Conservation (phyloP, 2,113 vertebrate genomes). For the Tautogolabrus adspersus region DNA sequence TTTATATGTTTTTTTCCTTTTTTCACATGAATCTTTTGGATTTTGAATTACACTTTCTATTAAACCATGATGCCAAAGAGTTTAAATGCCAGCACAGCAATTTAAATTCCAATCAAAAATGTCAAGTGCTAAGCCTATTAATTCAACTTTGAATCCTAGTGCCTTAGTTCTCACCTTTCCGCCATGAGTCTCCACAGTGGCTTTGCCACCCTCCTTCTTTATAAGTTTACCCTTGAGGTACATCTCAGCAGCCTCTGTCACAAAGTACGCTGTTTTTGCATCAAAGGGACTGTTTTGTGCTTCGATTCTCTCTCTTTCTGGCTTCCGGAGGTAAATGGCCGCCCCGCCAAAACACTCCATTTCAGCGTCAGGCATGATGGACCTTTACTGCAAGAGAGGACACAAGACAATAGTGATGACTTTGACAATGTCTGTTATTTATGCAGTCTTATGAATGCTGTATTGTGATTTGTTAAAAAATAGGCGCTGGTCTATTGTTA, state of each 20-base stretch:
- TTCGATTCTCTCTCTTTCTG: constrained; percentile 89
- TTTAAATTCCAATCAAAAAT: not conserved
- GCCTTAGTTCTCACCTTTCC: constrained; percentile 81
- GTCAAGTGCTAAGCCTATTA: not conserved
- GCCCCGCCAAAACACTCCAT: constrained; percentile 91
- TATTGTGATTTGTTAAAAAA: not conserved
- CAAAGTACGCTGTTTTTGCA: constrained; percentile 88
- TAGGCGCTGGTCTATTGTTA: not conserved
- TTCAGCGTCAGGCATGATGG: constrained; percentile 87
- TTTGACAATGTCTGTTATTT: not conserved
- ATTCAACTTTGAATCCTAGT: not conserved
- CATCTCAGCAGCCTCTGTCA: constrained; percentile 83
- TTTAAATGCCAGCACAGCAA: not conserved
- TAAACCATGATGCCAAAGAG: not conserved
- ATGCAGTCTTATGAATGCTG: not conserved
- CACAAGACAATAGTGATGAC: not conserved
- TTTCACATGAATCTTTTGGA: too few relatives aligned
- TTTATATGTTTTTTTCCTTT: too few relatives aligned
- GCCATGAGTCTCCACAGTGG: constrained; percentile 84
- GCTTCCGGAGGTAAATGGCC: constrained; percentile 88
- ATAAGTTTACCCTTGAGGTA: constrained; percentile 87
- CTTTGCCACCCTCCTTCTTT: constrained; percentile 88
- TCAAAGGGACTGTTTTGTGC: constrained; percentile 88
- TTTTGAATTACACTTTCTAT: not conserved
- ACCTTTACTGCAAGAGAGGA: constrained; percentile 50